Percentiles rank a stretch among this genome's conserved stretches.
Conservation (phyloP, 2,797 vertebrate species). For the Microchirus variegatus region DNA sequence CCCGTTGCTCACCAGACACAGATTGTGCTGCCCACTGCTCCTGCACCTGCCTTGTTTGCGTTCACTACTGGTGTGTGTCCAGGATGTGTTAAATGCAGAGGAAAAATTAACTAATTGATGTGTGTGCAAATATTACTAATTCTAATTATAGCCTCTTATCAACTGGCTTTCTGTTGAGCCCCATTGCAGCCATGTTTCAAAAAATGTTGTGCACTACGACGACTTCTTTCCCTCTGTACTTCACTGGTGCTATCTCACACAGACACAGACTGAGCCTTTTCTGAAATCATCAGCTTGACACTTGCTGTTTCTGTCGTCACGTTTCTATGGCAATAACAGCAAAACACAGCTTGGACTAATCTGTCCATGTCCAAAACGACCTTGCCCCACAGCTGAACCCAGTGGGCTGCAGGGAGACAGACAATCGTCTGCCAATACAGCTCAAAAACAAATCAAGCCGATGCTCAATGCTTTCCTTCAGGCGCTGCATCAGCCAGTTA, state of each 20-base stretch:
- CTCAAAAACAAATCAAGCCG: constrained; percentile 33
- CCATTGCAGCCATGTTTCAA: too few species aligned
- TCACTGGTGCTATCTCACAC: constrained; percentile 27
- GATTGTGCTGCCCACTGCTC: too few species aligned
- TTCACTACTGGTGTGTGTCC: too few species aligned
- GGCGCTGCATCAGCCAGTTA: constrained; percentile 33
- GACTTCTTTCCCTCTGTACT: constrained; percentile 4
- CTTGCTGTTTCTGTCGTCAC: constrained; percentile 15
- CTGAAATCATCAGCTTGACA: constrained; percentile 45
- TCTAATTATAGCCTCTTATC: too few species aligned
- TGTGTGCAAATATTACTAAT: too few species aligned
- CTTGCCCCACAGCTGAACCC: constrained; percentile 58
- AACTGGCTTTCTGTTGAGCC: too few species aligned
- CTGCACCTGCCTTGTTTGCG: too few species aligned
- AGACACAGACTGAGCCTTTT: constrained; percentile 2
- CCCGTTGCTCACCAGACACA: too few species aligned
- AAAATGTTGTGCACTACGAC: constrained; percentile 5
- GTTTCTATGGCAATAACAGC: constrained; percentile 65
- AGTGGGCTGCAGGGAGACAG: constrained; percentile 23
- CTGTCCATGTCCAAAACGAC: constrained; percentile 36
- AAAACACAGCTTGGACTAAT: constrained; percentile 76
- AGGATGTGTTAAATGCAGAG: too few species aligned
- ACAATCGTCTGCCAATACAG: constrained; percentile 34
- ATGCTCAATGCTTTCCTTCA: constrained; percentile 10
- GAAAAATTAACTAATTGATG: too few species aligned